Evolutionary conservation across 2,888 invertebrate species (phyloP).

Genomic region (Nomada ferruginata): DNA sequence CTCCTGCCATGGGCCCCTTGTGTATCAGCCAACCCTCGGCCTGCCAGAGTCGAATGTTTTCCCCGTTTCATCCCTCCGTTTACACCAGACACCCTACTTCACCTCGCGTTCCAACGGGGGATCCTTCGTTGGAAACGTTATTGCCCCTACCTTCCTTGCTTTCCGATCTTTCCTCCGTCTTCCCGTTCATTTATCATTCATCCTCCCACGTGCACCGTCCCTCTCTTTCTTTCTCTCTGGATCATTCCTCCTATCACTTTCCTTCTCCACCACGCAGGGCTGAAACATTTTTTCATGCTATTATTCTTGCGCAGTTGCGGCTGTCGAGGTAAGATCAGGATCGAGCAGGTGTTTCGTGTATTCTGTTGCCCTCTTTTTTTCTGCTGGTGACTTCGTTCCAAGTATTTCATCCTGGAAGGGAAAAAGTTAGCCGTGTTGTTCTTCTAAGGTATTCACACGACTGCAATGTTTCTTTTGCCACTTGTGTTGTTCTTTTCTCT

Average conservation of each 20-base stretch:
- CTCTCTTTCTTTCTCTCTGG: neutral
- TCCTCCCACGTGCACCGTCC: neutral
- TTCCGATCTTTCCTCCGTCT: constrained; percentile 29
- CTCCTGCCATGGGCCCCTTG: constrained; percentile 80
- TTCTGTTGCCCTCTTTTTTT: no score
- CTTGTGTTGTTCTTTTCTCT: constrained; percentile 7
- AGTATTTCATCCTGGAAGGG: no score
- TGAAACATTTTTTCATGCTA: no score
- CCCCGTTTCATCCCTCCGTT: constrained; percentile 71
- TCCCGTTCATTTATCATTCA: constrained; percentile 36
- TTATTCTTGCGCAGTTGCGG: no score
- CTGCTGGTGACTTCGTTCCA: no score
- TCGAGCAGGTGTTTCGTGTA: no score
- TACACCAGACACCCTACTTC: constrained; percentile 41
- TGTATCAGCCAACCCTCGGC: constrained; percentile 76
- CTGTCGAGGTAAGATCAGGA: no score
- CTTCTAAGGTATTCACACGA: no score
- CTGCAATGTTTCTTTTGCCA: neutral
- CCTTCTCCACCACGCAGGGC: no score
- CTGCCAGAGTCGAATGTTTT: constrained; percentile 69
- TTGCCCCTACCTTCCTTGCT: constrained; percentile 36
- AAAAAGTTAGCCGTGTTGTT: no score
- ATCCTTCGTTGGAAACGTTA: constrained; percentile 30
- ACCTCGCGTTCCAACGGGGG: constrained; percentile 15
- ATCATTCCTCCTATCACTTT: neutral